These are phyloP conservation scores for Rhinichthys klamathensis DNA, from an alignment of 2,113 vertebrate genomes.

Conservation along the genomic window DNA sequence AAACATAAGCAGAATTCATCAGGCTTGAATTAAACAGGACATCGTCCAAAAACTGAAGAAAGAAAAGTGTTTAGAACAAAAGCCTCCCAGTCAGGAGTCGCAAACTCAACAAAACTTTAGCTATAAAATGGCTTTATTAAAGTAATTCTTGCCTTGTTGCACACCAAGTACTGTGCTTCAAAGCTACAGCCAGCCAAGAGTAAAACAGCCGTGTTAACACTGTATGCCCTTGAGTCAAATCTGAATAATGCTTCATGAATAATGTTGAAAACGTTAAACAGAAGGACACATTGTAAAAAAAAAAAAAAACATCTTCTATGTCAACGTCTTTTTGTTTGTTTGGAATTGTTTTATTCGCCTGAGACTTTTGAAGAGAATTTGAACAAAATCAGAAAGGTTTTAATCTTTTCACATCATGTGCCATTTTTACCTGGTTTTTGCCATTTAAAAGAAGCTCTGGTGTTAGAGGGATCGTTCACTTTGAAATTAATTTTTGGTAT, in stretches of 20 bases:
- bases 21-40: constrained; percentile 50
- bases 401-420: not conserved
- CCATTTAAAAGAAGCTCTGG: too few species aligned
- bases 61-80: constrained; percentile 37
- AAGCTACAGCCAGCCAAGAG: constrained; percentile 23
- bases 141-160: constrained; percentile 11
- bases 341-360: not conserved
- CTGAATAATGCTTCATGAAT: not conserved
- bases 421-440: not conserved
- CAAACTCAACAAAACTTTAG: constrained; percentile 17
- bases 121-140: constrained; percentile 33
- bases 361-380: not conserved
- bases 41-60: constrained; percentile 52
- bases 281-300: not conserved
- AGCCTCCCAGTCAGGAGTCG: constrained; percentile 35
- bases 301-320: not conserved
- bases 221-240: constrained; percentile 26
- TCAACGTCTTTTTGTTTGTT: not conserved
- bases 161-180: not conserved
- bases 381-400: not conserved
- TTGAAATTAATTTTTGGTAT: too few species aligned
- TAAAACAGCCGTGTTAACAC: constrained; percentile 23
- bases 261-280: not conserved
- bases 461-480: too few species aligned
- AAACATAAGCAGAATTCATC: constrained; percentile 13